These are phyloP conservation scores for Mobula hypostoma DNA, from an alignment of 2,113 vertebrate species.

Conservation along the genomic window DNA sequence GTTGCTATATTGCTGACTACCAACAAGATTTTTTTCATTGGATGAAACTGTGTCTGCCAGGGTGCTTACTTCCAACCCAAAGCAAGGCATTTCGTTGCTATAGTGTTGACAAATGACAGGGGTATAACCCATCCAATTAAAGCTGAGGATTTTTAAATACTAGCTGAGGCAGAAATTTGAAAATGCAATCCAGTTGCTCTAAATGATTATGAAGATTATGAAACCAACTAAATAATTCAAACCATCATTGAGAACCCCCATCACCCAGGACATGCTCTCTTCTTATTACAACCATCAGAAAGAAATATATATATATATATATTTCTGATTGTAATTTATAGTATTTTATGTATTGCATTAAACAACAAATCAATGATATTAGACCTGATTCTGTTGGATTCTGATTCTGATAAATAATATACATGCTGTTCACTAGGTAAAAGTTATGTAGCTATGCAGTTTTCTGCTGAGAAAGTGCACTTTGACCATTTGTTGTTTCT, in stretches of 20 bases:
- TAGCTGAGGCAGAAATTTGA: not conserved
- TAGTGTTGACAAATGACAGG: not conserved
- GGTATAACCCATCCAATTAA: not conserved
- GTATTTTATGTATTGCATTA: no score
- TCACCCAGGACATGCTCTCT: no score
- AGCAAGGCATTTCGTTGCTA: not conserved
- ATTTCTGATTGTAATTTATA: no score
- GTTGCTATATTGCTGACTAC: not conserved
- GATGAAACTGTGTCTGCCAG: not conserved
- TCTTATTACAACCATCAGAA: no score
- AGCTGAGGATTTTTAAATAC: not conserved
- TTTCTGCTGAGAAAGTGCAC: not conserved
- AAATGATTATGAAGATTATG: not conserved
- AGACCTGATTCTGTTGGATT: no score
- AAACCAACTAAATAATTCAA: not conserved
- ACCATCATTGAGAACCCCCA: no score
- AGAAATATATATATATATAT: no score
- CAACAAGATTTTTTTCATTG: not conserved
- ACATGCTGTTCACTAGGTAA: not conserved
- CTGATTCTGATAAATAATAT: not conserved
- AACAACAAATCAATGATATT: no score
- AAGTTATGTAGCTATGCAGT: not conserved
- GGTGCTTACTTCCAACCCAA: not conserved
- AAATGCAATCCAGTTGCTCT: not conserved
- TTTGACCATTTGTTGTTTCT: slow-evolving; percentile 22